These are phyloP conservation scores for Macropodus opercularis DNA, from an alignment of 2,797 vertebrate species.

Conservation along the genomic window DNA sequence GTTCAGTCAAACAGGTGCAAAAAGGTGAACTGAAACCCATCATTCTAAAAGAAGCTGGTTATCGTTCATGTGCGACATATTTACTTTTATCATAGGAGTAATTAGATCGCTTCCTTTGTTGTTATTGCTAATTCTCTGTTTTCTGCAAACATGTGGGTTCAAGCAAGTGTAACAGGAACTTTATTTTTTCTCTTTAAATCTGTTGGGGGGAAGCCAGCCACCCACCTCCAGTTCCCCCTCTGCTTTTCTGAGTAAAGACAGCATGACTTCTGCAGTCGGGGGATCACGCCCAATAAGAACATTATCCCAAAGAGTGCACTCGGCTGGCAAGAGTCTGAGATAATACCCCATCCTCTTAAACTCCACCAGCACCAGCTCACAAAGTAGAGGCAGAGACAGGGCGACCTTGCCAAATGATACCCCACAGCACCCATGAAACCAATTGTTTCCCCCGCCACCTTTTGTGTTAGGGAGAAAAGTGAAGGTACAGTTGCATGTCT, in stretches of 20 bases:
- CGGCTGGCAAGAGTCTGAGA: slow-evolving; percentile 83
- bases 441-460: slow-evolving; percentile 68
- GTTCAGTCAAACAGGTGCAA: slow-evolving; percentile 48
- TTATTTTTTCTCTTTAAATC: slow-evolving; percentile 58
- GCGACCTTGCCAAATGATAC: slow-evolving; percentile 73
- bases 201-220: slow-evolving; percentile 68
- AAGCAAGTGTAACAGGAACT: slow-evolving; percentile 54
- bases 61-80: slow-evolving; percentile 1
- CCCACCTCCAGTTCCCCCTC: slow-evolving; percentile 65
- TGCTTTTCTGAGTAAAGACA: slow-evolving; percentile 85
- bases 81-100: slow-evolving; percentile 18
- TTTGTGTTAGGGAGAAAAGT: slow-evolving; percentile 59
- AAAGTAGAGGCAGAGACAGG: slow-evolving; percentile 69
- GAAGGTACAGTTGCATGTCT: slow-evolving; percentile 59
- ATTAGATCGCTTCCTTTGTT: slow-evolving; percentile 24
- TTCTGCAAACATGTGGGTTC: slow-evolving; percentile 53
- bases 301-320: slow-evolving; percentile 86
- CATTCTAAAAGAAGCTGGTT: background rate
- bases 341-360: slow-evolving; percentile 82
- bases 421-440: slow-evolving; percentile 74
- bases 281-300: slow-evolving; percentile 86
- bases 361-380: slow-evolving; percentile 74
- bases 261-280: slow-evolving; percentile 84
- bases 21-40: background rate
- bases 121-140: slow-evolving; percentile 48